Evolutionary conservation across 2,113 vertebrate genomes (phyloP).

Genomic region (human (Homo sapiens)): DNA sequence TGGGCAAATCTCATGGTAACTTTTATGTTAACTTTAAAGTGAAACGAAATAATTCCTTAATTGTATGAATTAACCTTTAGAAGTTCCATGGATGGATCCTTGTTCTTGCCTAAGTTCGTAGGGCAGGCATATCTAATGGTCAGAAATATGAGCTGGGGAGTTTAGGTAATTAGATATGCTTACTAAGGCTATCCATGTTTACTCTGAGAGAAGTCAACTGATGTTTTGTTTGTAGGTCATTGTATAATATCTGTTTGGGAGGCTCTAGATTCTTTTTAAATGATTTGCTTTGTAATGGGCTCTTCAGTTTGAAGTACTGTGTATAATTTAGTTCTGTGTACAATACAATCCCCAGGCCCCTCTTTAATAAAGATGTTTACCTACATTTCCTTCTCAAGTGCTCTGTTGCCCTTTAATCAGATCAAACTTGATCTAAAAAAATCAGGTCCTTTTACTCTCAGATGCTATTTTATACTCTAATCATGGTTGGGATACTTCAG

Average conservation of each 20-base stretch:
- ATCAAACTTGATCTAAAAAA: neutral
- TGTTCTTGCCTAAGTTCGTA: neutral
- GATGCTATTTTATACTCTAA: neutral
- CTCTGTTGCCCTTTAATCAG: neutral
- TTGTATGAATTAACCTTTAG: slow-evolving; percentile 14
- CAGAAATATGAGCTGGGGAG: neutral
- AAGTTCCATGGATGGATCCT: neutral
- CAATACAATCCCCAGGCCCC: neutral
- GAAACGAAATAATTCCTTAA: slow-evolving; percentile 15
- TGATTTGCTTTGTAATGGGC: neutral
- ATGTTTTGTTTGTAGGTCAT: slow-evolving; percentile 7
- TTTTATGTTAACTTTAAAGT: neutral
- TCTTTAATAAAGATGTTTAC: slow-evolving; percentile 1
- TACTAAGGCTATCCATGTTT: neutral
- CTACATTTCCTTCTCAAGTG: neutral
- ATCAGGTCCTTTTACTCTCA: neutral
- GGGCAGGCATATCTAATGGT: neutral
- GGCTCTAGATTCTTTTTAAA: neutral
- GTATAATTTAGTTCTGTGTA: neutral
- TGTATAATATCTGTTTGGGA: neutral
- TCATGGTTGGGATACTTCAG: neutral
- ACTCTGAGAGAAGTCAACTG: neutral
- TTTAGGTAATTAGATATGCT: neutral
- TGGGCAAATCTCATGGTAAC: neutral
- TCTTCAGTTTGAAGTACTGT: neutral